These are phyloP conservation scores for Drosophila melanogaster DNA, from an alignment of 1,140 invertebrate genomes.

Conservation along the genomic window DNA sequence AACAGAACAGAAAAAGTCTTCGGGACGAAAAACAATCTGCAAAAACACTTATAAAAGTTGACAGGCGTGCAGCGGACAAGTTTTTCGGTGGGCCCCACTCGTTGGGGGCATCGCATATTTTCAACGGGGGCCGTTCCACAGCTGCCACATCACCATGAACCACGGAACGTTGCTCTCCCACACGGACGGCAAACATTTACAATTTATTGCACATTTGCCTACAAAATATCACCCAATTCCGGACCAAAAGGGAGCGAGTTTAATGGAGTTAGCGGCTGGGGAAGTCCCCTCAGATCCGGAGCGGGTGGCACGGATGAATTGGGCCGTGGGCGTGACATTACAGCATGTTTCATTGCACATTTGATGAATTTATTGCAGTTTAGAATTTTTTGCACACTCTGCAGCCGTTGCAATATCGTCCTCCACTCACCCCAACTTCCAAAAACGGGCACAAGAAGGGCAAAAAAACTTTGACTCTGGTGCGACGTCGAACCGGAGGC, in stretches of 20 bases:
- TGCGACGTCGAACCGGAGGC: constrained; percentile 27
- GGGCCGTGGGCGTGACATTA: constrained; percentile 77
- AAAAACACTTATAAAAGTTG: constrained; percentile 80
- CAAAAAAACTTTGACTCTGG: constrained; percentile 47
- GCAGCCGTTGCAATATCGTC: constrained; percentile 65
- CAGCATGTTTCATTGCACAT: constrained; percentile 84
- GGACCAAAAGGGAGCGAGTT: constrained; percentile 41
- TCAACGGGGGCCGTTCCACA: constrained; percentile 36
- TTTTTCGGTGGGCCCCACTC: constrained; percentile 60
- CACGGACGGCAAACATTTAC: constrained; percentile 71
- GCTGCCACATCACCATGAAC: constrained; percentile 20
- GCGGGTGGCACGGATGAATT: constrained; percentile 9
- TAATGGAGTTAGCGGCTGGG: constrained; percentile 57
- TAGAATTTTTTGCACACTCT: constrained; percentile 81
- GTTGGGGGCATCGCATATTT: constrained; percentile 63
- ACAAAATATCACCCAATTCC: constrained; percentile 80
- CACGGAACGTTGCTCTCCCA: constrained; percentile 6
- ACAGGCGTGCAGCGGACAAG: constrained; percentile 78
- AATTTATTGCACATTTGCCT: constrained; percentile 83
- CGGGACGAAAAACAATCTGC: constrained; percentile 67
- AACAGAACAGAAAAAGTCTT: constrained; percentile 31
- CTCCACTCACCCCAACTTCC: constrained; percentile 5
- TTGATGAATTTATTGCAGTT: constrained; percentile 84
- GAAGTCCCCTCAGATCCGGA: background rate
- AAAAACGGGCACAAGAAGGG: constrained; percentile 15